Evolutionary conservation across 2,888 invertebrate species (phyloP), one percentile per base, ranked within the genome.

Genomic region (Exocentrus adspersus): DNA sequence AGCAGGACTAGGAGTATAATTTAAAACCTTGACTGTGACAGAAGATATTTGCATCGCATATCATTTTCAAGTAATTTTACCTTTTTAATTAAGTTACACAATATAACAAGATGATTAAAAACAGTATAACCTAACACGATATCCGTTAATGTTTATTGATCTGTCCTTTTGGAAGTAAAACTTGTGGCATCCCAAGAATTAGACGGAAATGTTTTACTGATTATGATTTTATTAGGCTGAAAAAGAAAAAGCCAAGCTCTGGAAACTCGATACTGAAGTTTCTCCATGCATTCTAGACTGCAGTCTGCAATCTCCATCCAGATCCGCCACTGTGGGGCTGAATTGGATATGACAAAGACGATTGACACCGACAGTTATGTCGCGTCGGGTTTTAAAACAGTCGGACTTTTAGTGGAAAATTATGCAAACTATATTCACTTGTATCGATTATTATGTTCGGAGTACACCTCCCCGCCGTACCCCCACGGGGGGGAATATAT

Each of bases 321-420:
- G 42, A 24, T 53, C 41, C 53, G 41, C 53, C 14, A 37, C 53
- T 53, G 53, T 20, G 37, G 19, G 12, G 37, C 41, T 42, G 42
- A 41, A 53, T 41, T 51, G 43, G 53, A 60, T 60, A 60, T 60
- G 60, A 60, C 51, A 46, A 62, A 54, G 60, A 54, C 62, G 66
- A 69, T 69, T 64, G 69, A 69, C 67, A 66, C 58, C 62, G 66
- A 69, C 64, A 62, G 54, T 60, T 63, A 66, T 59, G 65, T 60
- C 32, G 59, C 62, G 60, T 53, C 56, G 54, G 61, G 56, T 59
- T 67, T 54, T 62, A 64, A 66, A 69, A 69, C 62, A 60, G 64
- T 60, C 56, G 62, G 67, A 69, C 64, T 50, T 64, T 69, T 66
- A 69, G 54, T 62, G 62, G 30, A 56, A 61, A 69, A 69, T 69